Base-by-base conservation (phyloP, 1,140 invertebrate species). In the Drosophila lacertosa region DNA sequence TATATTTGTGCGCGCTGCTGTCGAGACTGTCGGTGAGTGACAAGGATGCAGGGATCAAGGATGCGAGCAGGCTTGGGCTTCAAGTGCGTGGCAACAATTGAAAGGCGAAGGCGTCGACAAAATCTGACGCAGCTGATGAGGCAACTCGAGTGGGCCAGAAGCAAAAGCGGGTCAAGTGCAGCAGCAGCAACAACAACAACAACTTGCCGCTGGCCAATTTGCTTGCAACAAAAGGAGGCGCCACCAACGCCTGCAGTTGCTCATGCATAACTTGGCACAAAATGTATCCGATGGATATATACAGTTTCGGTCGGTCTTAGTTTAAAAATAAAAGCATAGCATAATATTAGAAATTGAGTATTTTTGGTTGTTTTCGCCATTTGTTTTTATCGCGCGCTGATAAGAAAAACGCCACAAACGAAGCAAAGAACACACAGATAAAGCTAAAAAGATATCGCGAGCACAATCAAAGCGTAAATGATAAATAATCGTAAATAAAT, bases 401-500 rank as follows among this genome's bases (percentile, higher is more conserved):
- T 83, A 83, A 83, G 81, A 62, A 58, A 44, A 40, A 48, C 33
- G 66, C n/a, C n/a, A n/a, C n/a, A 42, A 70, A 64, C 15, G 29
- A 51, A 11, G 44, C 35, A 2, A 18, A 53, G 13, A 51, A 48
- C 7, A 2, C 1, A 59, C 7, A 58, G 50, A 53, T 53, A 53
- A 53, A 40, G 51, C 33, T n/a, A 63, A 51, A 63, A 51, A 77
- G 67, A 81, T 88, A 81, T 74, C 53, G 65, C 26, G 24, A n/a
- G n/a, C n/a, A 59, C 69, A 77, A 84, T 84, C 82, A 68, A 88
- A 63, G 65, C 81, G 77, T 82, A 88, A 88, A 82, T 74, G 82
- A 88, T 82, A 86, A 88, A 86, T 82, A 86, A 88, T 72, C 77
- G 72, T 70, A 88, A 68, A 81, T 88, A 74, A 74, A 81, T 74